Percentiles rank a stretch among this genome's conserved stretches.
These are phyloP conservation scores for Mormyrus iriodes DNA, from an alignment of 2,113 vertebrate species.

Conservation along the genomic window DNA sequence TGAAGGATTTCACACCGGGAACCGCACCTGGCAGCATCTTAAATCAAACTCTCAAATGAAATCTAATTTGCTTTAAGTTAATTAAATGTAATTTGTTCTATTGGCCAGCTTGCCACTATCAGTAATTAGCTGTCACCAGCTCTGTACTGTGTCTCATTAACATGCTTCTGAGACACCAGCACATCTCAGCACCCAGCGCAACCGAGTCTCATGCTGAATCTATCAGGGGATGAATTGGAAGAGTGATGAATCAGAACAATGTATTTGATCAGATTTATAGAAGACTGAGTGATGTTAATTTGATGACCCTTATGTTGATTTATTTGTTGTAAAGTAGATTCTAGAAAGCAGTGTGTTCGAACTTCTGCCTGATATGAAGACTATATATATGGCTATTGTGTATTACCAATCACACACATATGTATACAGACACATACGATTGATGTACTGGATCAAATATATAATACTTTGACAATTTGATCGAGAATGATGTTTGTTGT, in stretches of 20 bases:
- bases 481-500: background rate
- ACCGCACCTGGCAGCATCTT: background rate
- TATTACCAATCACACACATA: background rate
- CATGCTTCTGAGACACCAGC: background rate
- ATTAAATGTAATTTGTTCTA: constrained; percentile 10
- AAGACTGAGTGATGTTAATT: background rate
- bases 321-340: background rate
- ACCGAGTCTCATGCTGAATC: background rate
- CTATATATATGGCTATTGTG: background rate
- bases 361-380: background rate
- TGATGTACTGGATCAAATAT: background rate
- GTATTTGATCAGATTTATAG: background rate
- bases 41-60: background rate
- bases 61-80: background rate
- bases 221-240: background rate
- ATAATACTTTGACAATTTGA: background rate
- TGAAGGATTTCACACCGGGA: background rate
- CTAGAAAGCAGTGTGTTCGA: background rate
- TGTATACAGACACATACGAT: background rate
- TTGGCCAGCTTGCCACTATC: background rate
- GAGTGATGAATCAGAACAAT: background rate
- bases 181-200: fast-evolving
- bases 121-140: background rate
- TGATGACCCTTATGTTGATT: background rate
- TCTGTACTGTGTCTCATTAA: background rate